phyloP scores from a whole-genome alignment of 2,113 vertebrate species.

The Falco punctatus region DNA sequence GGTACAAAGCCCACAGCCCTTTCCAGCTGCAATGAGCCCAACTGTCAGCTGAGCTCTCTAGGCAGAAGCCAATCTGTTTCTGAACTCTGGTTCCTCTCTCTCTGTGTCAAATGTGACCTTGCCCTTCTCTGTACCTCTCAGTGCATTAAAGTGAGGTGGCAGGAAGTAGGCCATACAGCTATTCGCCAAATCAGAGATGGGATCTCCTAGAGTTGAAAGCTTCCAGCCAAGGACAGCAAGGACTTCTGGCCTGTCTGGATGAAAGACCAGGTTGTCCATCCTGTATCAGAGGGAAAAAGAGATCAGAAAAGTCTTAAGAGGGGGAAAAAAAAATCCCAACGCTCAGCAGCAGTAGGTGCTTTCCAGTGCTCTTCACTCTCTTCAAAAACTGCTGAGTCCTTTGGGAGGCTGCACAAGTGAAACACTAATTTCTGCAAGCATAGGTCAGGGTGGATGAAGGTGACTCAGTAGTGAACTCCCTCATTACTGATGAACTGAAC shows the following conservation, averaged over 20 bases:
- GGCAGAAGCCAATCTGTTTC: neutral
- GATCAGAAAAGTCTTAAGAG: neutral
- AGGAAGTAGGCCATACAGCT: slow-evolving; percentile 79
- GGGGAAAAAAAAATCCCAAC: neutral
- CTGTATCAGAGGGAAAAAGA: slow-evolving; percentile 66
- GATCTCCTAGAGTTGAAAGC: slow-evolving; percentile 81
- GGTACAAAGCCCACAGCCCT: neutral
- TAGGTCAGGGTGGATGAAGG: neutral
- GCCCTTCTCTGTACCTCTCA: slow-evolving; percentile 75
- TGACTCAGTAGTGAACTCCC: neutral
- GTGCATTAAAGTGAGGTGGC: slow-evolving; percentile 64
- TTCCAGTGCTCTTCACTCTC: neutral
- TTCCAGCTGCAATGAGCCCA: neutral
- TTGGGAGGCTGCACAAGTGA: neutral
- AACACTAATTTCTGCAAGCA: slow-evolving; percentile 4
- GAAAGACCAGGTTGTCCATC: slow-evolving; percentile 84
- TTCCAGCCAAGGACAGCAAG: slow-evolving; percentile 85
- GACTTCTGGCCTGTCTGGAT: slow-evolving; percentile 78
- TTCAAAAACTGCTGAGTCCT: neutral
- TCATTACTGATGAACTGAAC: slow-evolving; percentile 17
- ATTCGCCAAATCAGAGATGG: slow-evolving; percentile 80
- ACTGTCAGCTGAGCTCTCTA: neutral
- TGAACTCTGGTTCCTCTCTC: neutral
- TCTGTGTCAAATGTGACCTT: neutral
- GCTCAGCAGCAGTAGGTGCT: neutral